Percentiles rank a stretch among this genome's conserved stretches.
These are phyloP conservation scores for Chymomyza amoena DNA, from an alignment of 2,888 invertebrate genomes.

Conservation along the genomic window DNA sequence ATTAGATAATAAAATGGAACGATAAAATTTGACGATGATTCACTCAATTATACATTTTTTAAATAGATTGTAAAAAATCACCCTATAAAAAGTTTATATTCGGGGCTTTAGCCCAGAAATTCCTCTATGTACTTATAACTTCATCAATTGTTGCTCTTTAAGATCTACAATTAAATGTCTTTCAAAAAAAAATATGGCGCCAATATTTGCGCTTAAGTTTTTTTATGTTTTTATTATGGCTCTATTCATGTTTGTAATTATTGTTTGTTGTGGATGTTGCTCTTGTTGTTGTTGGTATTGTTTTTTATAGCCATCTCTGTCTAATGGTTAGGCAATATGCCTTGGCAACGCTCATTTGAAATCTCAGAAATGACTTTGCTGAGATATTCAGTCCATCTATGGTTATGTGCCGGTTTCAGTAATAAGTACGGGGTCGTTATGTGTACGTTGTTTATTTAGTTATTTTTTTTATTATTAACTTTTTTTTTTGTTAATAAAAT, in stretches of 20 bases:
- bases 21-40: too few relatives aligned
- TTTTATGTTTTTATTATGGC: conserved; percentile 6
- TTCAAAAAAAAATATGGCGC: conserved; percentile 38
- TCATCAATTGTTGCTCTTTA: background rate
- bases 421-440: conserved; percentile 68
- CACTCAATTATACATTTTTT: too few relatives aligned
- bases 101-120: too few relatives aligned
- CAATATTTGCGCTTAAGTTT: conserved; percentile 41
- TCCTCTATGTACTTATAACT: background rate
- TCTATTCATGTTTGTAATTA: conserved; percentile 8
- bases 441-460: conserved; percentile 36
- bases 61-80: too few relatives aligned
- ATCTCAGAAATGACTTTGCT: background rate
- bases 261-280: conserved; percentile 11
- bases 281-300: conserved; percentile 15
- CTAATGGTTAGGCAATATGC: background rate
- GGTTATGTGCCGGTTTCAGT: conserved; percentile 42
- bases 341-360: conserved; percentile 6
- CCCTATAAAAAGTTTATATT: too few relatives aligned
- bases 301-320: conserved; percentile 28
- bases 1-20: background rate
- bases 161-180: background rate
- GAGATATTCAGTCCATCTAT: conserved; percentile 52
- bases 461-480: conserved; percentile 15
- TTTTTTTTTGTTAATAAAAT: conserved; percentile 11